Base-by-base conservation (phyloP, 1,140 invertebrate genomes). In the Drosophila truncata region DNA sequence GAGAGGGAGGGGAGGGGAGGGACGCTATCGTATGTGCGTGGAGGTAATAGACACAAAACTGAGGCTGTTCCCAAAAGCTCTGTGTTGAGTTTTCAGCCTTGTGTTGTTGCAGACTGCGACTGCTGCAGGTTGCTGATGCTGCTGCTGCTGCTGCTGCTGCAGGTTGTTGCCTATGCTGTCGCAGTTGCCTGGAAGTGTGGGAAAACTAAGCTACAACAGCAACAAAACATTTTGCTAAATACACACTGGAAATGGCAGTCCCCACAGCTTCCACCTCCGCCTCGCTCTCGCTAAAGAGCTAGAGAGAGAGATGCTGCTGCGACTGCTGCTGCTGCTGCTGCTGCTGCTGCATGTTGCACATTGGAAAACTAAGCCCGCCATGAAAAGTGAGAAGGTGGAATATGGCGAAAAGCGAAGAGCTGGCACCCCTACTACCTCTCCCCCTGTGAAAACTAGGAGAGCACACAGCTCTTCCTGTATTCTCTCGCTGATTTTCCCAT, bases 171-270 rank as follows among this genome's bases (percentile, higher is more conserved):
- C 33, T 59, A 55, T 75, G 78, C 55, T 69, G 37, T 55, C 66
- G 57, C 54, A 67, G 71, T 39, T 69, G 62, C 54, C 74, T 77
- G 72, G 73, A 77, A 61, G 84, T 80, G 84, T 80, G 84, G 78
- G 62, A 72, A 86, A 87, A 83, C 83, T 87, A 80, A 85, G 69
- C 78, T 86, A 70, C 75, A 77, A 74, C 52, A 77, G 55, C 73
- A 78, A 54, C 74, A 71, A 77, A 86, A 82, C 82, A 78, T 74
- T 85, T 78, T 87, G 80, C 83, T 86, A 86, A 86, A 86, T 86
- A 86, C 83, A 88, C 84, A 88, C 84, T 88, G 84, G 84, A 87
- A 87, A 80, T 86, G 80, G 80, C 77, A 74, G 63, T 54, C 60
- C 23, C 59, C 42, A 41, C 64, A 37, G 35, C 44, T 57, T 64